Evolutionary conservation across 2,888 invertebrate genomes (phyloP).

Genomic region (Lysandra coridon): DNA sequence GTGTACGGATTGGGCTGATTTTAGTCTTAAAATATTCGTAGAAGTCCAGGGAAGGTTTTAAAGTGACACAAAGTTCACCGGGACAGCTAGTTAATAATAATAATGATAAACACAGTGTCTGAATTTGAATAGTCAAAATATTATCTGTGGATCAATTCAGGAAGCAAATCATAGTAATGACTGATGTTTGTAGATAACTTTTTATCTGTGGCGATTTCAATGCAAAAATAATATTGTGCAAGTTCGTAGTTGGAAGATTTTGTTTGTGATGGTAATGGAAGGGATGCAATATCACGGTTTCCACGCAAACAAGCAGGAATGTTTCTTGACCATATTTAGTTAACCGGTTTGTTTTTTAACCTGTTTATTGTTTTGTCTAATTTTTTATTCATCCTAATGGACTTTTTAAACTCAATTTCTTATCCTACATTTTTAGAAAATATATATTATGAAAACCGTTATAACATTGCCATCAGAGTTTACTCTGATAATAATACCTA

Average conservation of each 20-base stretch:
- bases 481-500: slow-evolving; percentile 1
- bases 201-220: not conserved
- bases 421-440: not conserved
- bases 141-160: not conserved
- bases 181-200: not conserved
- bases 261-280: not conserved
- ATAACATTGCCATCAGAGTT: slow-evolving; percentile 8
- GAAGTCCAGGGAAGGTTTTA: too few relatives aligned
- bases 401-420: not conserved
- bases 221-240: not conserved
- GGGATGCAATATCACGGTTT: not conserved
- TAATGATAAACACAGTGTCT: too few relatives aligned
- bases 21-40: too few relatives aligned
- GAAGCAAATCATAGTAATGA: not conserved
- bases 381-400: not conserved
- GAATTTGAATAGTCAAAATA: not conserved
- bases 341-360: not conserved
- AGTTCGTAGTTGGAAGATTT: not conserved
- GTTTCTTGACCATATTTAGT: not conserved
- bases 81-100: not conserved
- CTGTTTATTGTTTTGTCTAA: not conserved
- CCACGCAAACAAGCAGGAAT: not conserved
- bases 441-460: slow-evolving; percentile 4
- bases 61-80: too few relatives aligned
- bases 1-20: too few relatives aligned